Conservation (phyloP, 2,113 vertebrate genomes). For the Myotis davidii region DNA sequence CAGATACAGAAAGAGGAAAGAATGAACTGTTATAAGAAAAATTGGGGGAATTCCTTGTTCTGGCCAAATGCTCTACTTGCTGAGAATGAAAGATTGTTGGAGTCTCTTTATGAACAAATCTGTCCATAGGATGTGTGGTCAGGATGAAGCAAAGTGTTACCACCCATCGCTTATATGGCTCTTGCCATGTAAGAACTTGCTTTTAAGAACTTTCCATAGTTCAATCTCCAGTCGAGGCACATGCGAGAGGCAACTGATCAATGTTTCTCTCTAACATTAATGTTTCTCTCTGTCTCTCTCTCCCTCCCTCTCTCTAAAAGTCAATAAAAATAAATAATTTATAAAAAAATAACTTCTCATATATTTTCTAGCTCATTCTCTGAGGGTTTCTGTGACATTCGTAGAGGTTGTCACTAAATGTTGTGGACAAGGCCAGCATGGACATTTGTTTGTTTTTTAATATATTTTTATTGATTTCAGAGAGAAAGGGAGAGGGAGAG, state of each 20-base stretch:
- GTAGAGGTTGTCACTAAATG: neutral
- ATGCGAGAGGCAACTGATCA: too few species aligned
- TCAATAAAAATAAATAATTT: too few species aligned
- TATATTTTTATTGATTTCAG: too few species aligned
- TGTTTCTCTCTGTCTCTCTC: too few species aligned
- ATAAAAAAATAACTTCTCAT: neutral
- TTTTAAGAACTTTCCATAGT: neutral
- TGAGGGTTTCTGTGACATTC: neutral
- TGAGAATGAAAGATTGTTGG: neutral
- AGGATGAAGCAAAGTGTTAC: neutral
- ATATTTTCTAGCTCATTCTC: neutral
- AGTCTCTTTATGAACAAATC: neutral
- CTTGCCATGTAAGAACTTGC: neutral
- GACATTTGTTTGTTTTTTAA: neutral
- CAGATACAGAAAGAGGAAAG: conserved; percentile 16
- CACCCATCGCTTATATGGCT: neutral
- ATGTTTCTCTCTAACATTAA: too few species aligned
- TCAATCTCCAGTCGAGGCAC: too few species aligned
- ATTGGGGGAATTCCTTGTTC: neutral
- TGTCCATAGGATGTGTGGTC: neutral
- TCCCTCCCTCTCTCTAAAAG: neutral
- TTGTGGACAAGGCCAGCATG: neutral
- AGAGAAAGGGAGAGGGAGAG: too few species aligned
- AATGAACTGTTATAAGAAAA: neutral
- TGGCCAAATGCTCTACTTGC: neutral